Percentiles rank a stretch among this genome's conserved stretches.
These are phyloP conservation scores for Phytoseiulus persimilis DNA, from an alignment of 2,888 invertebrate genomes.

Conservation along the genomic window DNA sequence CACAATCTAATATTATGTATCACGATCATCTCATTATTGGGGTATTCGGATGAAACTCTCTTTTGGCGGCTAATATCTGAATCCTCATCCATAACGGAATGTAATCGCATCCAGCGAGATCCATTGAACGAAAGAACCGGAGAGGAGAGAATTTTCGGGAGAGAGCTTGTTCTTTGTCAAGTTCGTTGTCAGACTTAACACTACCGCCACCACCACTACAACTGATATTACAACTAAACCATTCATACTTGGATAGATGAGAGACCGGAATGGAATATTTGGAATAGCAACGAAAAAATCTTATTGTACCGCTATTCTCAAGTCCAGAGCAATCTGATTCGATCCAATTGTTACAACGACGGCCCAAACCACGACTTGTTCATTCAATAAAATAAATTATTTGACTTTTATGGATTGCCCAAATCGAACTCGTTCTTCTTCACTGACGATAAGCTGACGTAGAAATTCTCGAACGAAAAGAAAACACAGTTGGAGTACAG, in stretches of 20 bases:
- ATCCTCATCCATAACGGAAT: neutral
- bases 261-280: neutral
- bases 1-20: neutral
- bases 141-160: neutral
- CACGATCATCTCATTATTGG: neutral
- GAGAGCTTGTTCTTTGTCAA: neutral
- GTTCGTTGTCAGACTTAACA: neutral
- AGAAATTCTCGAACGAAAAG: too few species aligned
- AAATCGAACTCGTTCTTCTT: neutral
- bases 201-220: neutral
- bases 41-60: neutral
- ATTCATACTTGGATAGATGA: neutral
- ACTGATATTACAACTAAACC: neutral
- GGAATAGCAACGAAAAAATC: neutral
- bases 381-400: neutral
- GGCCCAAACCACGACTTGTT: neutral
- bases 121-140: neutral
- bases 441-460: too few species aligned
- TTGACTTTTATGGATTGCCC: neutral
- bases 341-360: neutral
- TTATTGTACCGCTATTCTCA: neutral
- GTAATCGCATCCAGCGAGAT: neutral
- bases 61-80: neutral
- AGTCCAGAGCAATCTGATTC: neutral
- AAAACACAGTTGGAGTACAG: too few species aligned